These are phyloP conservation scores for Ptychoptera contaminata DNA, from an alignment of 2,888 invertebrate species.

Conservation along the genomic window DNA sequence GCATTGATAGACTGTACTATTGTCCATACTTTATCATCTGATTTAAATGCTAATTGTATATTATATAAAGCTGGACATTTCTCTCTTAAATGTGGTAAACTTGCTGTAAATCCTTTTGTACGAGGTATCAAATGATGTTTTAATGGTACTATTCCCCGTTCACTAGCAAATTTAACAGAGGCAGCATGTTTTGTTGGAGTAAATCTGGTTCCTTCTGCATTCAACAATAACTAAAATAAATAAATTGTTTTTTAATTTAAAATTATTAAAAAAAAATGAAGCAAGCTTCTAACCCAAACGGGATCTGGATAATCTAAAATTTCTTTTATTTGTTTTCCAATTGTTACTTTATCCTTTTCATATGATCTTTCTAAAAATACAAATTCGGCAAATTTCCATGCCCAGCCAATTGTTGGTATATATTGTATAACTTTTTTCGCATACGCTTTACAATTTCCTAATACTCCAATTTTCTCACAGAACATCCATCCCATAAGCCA, in stretches of 20 bases:
- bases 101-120: conserved; percentile 84
- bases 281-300: too few relatives aligned
- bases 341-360: conserved; percentile 75
- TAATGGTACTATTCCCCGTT: conserved; percentile 67
- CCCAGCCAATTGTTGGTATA: conserved; percentile 88
- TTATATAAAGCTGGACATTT: conserved; percentile 75
- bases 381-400: conserved; percentile 90
- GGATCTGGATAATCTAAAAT: conserved; percentile 80
- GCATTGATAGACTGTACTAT: not conserved
- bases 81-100: conserved; percentile 63
- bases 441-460: conserved; percentile 92
- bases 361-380: conserved; percentile 85
- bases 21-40: conserved; percentile 40
- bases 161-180: conserved; percentile 71
- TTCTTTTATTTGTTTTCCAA: conserved; percentile 63
- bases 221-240: conserved; percentile 53
- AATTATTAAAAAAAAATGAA: conserved; percentile 2
- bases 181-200: conserved; percentile 74
- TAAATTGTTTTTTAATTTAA: not conserved
- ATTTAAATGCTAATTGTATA: conserved; percentile 57
- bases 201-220: conserved; percentile 88
- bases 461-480: conserved; percentile 58
- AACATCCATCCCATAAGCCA: conserved; percentile 92
- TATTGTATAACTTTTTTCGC: conserved; percentile 85
- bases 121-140: conserved; percentile 88